A percentile compares a stretch with the other conserved stretches of the same genome.
Conservation (phyloP, 2,113 vertebrate genomes). For the Anthoscopus minutus region DNA sequence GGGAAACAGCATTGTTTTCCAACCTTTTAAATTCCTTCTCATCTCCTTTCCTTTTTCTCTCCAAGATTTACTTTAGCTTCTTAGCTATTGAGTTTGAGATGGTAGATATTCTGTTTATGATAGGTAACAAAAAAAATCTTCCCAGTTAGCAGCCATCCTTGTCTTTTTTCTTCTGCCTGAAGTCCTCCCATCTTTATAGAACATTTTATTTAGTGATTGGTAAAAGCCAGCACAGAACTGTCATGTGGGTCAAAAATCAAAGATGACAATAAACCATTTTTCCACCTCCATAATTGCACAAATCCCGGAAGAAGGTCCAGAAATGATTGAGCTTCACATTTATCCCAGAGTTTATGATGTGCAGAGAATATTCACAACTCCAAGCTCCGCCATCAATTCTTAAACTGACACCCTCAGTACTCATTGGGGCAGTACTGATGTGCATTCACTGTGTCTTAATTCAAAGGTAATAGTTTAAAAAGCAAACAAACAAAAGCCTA, state of each 20-base stretch:
- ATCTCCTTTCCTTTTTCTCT: not conserved
- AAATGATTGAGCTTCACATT: not conserved
- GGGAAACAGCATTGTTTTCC: not conserved
- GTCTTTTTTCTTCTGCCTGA: not conserved
- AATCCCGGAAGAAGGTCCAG: not conserved
- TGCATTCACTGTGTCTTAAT: not conserved
- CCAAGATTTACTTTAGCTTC: not conserved
- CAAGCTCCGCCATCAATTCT: not conserved
- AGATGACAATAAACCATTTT: not conserved
- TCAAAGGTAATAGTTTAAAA: not conserved
- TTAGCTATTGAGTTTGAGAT: not conserved
- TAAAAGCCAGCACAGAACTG: not conserved
- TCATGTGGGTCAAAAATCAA: not conserved
- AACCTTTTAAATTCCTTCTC: not conserved
- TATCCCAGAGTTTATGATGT: not conserved
- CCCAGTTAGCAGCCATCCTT: not conserved
- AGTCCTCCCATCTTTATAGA: not conserved
- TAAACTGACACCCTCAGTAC: not conserved
- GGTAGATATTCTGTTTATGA: not conserved
- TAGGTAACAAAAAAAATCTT: not conserved
- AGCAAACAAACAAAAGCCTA: not conserved
- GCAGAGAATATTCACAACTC: not conserved
- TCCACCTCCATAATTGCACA: not conserved
- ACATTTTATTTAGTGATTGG: not conserved
- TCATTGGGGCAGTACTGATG: not conserved